Base-by-base conservation (phyloP, 2,797 vertebrate genomes). In the Adrianichthys oophorus region DNA sequence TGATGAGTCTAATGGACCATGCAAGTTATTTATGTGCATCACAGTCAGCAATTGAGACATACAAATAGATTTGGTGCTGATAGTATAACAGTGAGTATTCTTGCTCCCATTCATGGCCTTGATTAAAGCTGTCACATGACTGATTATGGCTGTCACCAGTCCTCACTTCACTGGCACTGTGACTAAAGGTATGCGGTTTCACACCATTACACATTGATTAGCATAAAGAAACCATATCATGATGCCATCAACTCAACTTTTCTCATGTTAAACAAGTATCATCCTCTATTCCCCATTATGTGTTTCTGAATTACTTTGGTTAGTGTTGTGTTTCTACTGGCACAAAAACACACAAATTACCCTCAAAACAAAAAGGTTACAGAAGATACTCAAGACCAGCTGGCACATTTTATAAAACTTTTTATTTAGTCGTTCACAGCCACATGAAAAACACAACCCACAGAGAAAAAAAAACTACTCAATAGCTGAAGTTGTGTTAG, bases 1-100 rank as follows among this genome's bases (percentile, higher is more conserved):
- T 74, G 82, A 83, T 79, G 79, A 75, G 65, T 56, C 62, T 85
- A 87, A 86, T 86, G 82, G 73, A 62, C 76, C 80, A 17, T 81
- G 78, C 66, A 42, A 54, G 72, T 78, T 83, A 82, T 86, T 86
- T 82, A 76, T 79, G 85, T 76, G 63, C 79, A 72, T 76, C 70
- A 29, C 70, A 77, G 65, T 74, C 52, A 52, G 58, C 71, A 21
- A 83, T 79, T 73, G 76, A 88, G 72, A 75, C 2, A 37, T 75
- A 78, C 60, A 85, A 85, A 86, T 82, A 75, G 77, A 69, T 77
- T 68, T 10, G 1, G 52, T 74, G 78, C 77, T 82, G 78, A 78
- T 84, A 83, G 72, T 68, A 58, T 68, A 71, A 59, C 68, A 64
- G 46, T 18, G 18, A 60, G 72, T 60, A 17, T 55, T 73, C 46